Conservation (phyloP, 2,888 invertebrate genomes). For the Galeruca laticollis region DNA sequence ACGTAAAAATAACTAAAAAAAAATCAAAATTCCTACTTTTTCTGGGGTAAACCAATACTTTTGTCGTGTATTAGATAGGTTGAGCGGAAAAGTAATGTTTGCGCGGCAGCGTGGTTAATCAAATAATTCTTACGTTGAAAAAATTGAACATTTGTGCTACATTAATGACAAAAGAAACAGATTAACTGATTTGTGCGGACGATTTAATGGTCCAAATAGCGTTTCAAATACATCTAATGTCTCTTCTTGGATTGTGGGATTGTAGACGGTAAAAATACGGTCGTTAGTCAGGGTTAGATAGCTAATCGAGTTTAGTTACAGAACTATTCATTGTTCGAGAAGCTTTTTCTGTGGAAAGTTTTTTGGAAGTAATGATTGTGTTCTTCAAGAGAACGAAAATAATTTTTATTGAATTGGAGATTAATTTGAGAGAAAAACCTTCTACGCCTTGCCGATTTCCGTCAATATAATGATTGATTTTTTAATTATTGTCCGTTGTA, state of each 20-base stretch:
- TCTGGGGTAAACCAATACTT: no score
- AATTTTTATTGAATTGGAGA: no score
- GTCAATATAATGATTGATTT: no score
- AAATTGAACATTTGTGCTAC: not conserved
- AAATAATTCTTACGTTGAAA: not conserved
- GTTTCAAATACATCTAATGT: not conserved
- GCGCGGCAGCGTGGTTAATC: no score
- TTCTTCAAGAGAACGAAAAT: not conserved
- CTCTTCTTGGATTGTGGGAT: slow-evolving; percentile 11
- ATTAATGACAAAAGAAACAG: not conserved
- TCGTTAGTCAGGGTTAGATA: slow-evolving; percentile 26
- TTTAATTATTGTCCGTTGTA: no score
- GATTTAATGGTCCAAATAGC: not conserved
- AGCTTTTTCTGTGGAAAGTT: not conserved
- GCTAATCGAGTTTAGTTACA: slow-evolving; percentile 25
- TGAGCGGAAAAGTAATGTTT: no score
- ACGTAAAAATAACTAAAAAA: no score
- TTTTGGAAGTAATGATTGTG: not conserved
- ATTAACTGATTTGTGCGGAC: not conserved
- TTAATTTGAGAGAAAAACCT: not conserved
- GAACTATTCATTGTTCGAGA: slow-evolving; percentile 14
- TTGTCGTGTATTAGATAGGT: no score
- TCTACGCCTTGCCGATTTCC: no score
- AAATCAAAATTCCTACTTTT: no score
- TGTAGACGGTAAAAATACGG: slow-evolving; percentile 14